These are phyloP conservation scores for Marronus borbonicus DNA, from an alignment of 2,888 invertebrate genomes.

Conservation along the genomic window DNA sequence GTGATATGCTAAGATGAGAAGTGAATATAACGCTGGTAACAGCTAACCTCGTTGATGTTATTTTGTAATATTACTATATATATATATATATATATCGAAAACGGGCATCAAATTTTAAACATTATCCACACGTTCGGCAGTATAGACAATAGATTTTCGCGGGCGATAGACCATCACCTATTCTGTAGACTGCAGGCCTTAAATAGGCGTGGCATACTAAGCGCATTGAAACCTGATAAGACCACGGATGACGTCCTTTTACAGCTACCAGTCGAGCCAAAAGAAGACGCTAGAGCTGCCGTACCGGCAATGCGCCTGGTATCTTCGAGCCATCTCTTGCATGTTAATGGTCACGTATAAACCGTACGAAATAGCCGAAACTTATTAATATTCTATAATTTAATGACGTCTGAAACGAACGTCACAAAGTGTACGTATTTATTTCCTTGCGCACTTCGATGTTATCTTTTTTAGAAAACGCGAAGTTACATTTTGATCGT, in stretches of 20 bases:
- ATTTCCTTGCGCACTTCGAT: not conserved
- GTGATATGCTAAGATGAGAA: too few relatives aligned
- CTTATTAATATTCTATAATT: slow-evolving; percentile 28
- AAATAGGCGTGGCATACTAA: slow-evolving; percentile 7
- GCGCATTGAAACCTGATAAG: slow-evolving; percentile 26
- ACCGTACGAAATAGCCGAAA: slow-evolving; percentile 20
- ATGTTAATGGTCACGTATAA: slow-evolving; percentile 35
- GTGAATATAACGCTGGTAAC: too few relatives aligned
- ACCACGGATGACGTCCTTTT: slow-evolving; percentile 24
- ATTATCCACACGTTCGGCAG: slow-evolving; percentile 2
- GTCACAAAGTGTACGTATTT: not conserved
- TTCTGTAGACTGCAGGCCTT: not conserved
- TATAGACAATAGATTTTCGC: not conserved
- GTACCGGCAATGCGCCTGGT: slow-evolving; percentile 6
- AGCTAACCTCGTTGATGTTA: too few relatives aligned
- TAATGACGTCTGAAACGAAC: not conserved
- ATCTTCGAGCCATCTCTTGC: not conserved
- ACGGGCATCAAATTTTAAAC: not conserved
- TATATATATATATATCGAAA: not conserved
- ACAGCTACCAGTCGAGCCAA: slow-evolving; percentile 6
- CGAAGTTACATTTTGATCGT: not conserved
- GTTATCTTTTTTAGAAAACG: not conserved
- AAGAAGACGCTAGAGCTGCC: slow-evolving; percentile 11
- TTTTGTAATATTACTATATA: too few relatives aligned
- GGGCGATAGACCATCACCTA: slow-evolving; percentile 2